Base-by-base conservation (phyloP, 2,888 invertebrate genomes). In the Gordius sp. region DNA sequence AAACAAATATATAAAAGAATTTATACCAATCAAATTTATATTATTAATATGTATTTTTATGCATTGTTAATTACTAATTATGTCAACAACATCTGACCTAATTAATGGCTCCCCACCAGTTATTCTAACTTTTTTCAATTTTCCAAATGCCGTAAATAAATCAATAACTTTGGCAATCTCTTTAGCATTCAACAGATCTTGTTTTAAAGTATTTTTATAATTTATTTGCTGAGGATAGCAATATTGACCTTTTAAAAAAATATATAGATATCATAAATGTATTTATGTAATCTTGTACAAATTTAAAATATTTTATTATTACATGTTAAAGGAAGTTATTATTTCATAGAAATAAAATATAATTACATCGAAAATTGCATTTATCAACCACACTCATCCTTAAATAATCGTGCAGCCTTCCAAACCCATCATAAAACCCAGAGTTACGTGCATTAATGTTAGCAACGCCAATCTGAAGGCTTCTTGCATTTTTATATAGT, bases 71-170 rank as follows among this genome's bases (percentile, higher is more conserved):
- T 72, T 71, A 81, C 81, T 74, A 62, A 68, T 63, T 65, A 93
- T 79, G 59, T 81, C 77, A 1, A 79, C 74, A 58, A 93, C 74
- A 71, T 97, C 93, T 62, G 77, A 75, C 28, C 89, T 75, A 57
- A 97, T 76, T 26, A 89, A 81, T 23, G 93, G 93, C 71, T 97
- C 93, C 28, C 97, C 97, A 59, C 97, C 93, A 1, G 93, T 97
- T 59, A 97, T 75, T 27, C 93, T 75, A 65, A 97, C 79, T 75
- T 97, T 97, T 62, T 75, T 76, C 2, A 97, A 80, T 55, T 93
- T 93, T 68, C 82, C 77, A 59, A 76, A 73, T 2, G 84, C 4
- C 20, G 8, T 83, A 73, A 99, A 89, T 60, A 87, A 72, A 62
- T 75, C 73, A 13, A 82, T 80, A 60, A 91, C 68, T 57, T 76